These are phyloP conservation scores for Morelia viridis DNA, from an alignment of 2,797 vertebrate species.

Conservation along the genomic window DNA sequence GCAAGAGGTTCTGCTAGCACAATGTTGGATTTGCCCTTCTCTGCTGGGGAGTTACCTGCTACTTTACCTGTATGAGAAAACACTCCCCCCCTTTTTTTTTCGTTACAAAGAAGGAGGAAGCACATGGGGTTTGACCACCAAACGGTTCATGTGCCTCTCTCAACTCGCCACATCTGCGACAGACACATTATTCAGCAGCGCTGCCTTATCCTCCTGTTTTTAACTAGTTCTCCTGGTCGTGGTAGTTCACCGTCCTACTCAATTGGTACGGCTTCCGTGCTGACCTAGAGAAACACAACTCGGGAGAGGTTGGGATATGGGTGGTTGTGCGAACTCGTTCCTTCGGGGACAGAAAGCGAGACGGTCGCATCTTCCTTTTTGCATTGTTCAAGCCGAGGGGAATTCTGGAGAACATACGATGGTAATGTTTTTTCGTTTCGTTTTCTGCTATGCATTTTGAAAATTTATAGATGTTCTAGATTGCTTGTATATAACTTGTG, in stretches of 20 bases:
- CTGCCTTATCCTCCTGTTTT: conserved; percentile 97
- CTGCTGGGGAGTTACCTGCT: conserved; percentile 50
- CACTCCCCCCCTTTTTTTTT: conserved; percentile 6
- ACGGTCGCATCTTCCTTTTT: not conserved
- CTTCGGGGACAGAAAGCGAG: not conserved
- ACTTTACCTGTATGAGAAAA: conserved; percentile 53
- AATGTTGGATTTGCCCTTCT: conserved; percentile 33
- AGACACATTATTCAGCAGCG: conserved; percentile 96
- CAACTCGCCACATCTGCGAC: conserved; percentile 78
- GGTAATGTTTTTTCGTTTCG: conserved; percentile 72
- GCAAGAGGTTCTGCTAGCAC: conserved; percentile 55
- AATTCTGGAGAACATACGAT: conserved; percentile 72
- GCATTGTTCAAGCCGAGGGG: conserved; percentile 62
- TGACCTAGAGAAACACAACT: conserved; percentile 72
- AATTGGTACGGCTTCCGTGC: conserved; percentile 76
- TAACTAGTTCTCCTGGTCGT: conserved; percentile 72
- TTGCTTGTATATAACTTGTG: conserved; percentile 97
- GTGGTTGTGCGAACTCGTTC: conserved; percentile 39
- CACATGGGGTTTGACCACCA: conserved; percentile 78
- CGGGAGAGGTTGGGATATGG: conserved; percentile 51
- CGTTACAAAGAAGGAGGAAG: conserved; percentile 58
- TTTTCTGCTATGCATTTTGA: conserved; percentile 95
- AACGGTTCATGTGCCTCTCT: conserved; percentile 86
- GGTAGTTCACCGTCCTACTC: conserved; percentile 69
- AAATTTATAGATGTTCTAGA: conserved; percentile 86